Evolutionary conservation across 2,113 vertebrate species (phyloP), one percentile per base, ranked within the genome.

Genomic region (Cisticola juncidis): DNA sequence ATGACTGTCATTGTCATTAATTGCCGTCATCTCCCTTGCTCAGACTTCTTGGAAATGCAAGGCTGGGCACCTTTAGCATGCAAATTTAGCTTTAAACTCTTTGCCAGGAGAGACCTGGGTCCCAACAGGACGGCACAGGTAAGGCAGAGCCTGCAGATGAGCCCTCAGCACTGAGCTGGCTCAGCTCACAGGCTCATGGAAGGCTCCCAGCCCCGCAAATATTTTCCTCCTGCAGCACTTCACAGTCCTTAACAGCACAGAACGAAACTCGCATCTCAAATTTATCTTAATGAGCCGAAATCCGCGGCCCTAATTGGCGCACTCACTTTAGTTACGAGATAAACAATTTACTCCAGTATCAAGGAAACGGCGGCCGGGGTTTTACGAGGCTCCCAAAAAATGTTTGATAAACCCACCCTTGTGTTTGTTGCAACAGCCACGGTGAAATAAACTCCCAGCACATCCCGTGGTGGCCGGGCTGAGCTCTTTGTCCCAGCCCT

Each of bases 301-400:
- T 38, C 77, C 24, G 0, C 7, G 0, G 31, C 56, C 54, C 76
- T 96, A 94, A 95, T 65, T 95, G 94, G 85, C 19, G 28, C 8
- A 53, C 58, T 18, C 79, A 28, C 95, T 97, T 97, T 97, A 95
- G 97, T 91, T 95, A 97, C 51, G 25, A 95, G 77, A 89, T 91
- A 97, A 98, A 98, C 96, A 96, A 81, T 93, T 96, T 95, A 92
- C 89, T 93, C 94, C 53, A 6, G 89, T 79, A 97, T 97, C 93
- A 87, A 96, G 97, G 93, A 97, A 97, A 97, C 96, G 64, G 79
- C 23, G 26, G 77, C 70, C 83, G 54, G 78, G 79, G 64, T 94
- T 97, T 97, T 97, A 97, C 71, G 81, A 95, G 97, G 56, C 93
- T 97, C 97, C 94, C 97, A 97, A 94, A 29, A 93, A 69, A 96